phyloP scores from a whole-genome alignment of 2,888 invertebrate genomes.

The Drepana falcataria region DNA sequence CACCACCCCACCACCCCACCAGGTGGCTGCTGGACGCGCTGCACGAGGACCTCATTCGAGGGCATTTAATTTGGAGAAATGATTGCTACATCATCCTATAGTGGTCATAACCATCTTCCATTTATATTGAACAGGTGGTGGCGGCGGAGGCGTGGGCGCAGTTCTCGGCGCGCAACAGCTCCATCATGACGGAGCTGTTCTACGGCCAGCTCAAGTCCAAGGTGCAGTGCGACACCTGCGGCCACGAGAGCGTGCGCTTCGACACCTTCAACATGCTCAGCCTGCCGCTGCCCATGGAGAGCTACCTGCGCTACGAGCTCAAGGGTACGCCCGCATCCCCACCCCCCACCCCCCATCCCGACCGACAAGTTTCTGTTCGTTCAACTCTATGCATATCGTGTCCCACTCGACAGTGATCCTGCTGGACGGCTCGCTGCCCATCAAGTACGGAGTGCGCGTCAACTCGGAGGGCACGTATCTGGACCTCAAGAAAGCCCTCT shows the following conservation, averaged over 20 bases:
- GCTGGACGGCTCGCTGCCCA: slow-evolving; percentile 89
- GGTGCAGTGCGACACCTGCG: slow-evolving; percentile 90
- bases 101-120: too few relatives aligned
- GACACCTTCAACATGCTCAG: slow-evolving; percentile 95
- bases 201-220: slow-evolving; percentile 95
- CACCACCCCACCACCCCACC: slow-evolving; percentile 83
- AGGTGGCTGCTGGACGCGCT: slow-evolving; percentile 94
- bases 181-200: slow-evolving; percentile 93
- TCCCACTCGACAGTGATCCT: too few relatives aligned
- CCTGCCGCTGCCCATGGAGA: slow-evolving; percentile 94
- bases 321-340: slow-evolving; percentile 84
- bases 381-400: too few relatives aligned
- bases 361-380: too few relatives aligned
- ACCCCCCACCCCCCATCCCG: too few relatives aligned
- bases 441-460: slow-evolving; percentile 90
- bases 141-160: slow-evolving; percentile 91
- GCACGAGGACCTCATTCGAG: slow-evolving; percentile 94
- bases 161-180: slow-evolving; percentile 88
- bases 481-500: slow-evolving; percentile 86
- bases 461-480: slow-evolving; percentile 89
- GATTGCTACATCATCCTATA: too few relatives aligned
- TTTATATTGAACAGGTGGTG: slow-evolving; percentile 48
- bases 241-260: slow-evolving; percentile 90
- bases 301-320: slow-evolving; percentile 86
- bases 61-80: too few relatives aligned